Evolutionary conservation across 1,140 invertebrate species (phyloP), one percentile per base, ranked within the genome.

Genomic region (Achatina immaculata): DNA sequence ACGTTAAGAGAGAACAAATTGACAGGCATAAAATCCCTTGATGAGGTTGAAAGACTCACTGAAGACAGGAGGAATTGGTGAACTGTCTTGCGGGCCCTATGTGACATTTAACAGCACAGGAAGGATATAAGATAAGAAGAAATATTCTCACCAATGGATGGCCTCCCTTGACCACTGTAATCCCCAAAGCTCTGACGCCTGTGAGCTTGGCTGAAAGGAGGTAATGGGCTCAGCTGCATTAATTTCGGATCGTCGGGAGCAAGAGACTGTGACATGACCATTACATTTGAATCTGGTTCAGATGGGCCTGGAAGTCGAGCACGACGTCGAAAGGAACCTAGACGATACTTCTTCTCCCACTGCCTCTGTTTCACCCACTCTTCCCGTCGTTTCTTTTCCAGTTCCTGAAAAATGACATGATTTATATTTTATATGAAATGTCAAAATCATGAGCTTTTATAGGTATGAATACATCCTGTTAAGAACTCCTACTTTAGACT

Each of bases 341-440:
- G 78, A 9, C 88, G 84, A 76, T 89, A 85, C 75, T 89, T 89
- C 69, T 89, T 85, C 68, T 89, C 88, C 88, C 88, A 89, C 3
- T 86, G 84, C 69, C 88, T 89, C 83, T 89, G 88, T 34, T 88
- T 82, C 80, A 88, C 81, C 43, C 87, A 83, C 74, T 89, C 88
- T 72, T 89, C 88, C 21, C 84, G 83, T 58, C 88, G 78, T 69
- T 89, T 89, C 78, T 86, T 89, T 69, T 89, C 88, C 1, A 88
- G 81, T 72, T 89, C 88, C 88, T 89, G 68, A 1, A 48, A 81
- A 78, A 31, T 34, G 11, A 55, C n/a, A n/a, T n/a, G n/a, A n/a
- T n/a, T n/a, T n/a, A n/a, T 72, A 82, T 79, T 55, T 66, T 42
- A 71, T 48, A n/a, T n/a, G n/a, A n/a, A n/a, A n/a, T n/a, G n/a